Evolutionary conservation across 2,113 vertebrate genomes (phyloP).

Genomic region (Hemiscyllium ocellatum): DNA sequence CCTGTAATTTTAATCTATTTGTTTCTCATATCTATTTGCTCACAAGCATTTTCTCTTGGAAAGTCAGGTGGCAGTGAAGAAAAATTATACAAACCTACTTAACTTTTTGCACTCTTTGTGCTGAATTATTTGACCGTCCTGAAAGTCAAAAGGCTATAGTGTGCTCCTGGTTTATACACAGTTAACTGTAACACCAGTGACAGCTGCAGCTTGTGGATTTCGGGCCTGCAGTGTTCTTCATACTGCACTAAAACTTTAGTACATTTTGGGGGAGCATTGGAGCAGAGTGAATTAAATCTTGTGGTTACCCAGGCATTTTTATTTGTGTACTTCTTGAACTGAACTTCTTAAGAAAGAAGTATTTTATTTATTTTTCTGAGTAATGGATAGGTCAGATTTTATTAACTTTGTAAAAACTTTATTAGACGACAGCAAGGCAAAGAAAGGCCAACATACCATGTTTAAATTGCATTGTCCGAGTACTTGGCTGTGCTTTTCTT

Average conservation of each 20-base stretch:
- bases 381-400: slow-evolving; percentile 31
- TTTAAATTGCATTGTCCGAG: background rate
- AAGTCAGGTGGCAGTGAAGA: background rate
- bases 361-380: background rate
- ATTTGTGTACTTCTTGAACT: slow-evolving; percentile 18
- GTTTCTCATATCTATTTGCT: background rate
- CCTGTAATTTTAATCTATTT: background rate
- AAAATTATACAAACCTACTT: background rate
- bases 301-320: slow-evolving; percentile 25
- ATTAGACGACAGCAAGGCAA: slow-evolving; percentile 7
- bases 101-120: background rate
- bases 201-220: background rate
- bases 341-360: background rate
- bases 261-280: background rate
- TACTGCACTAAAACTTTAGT: background rate
- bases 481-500: slow-evolving; percentile 21
- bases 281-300: background rate
- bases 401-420: slow-evolving; percentile 12
- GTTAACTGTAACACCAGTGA: background rate
- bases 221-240: background rate
- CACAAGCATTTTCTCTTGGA: background rate
- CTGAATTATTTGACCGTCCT: background rate
- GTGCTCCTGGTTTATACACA: background rate
- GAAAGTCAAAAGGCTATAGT: background rate
- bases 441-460: slow-evolving; percentile 15